Evolutionary conservation across 2,113 vertebrate genomes (phyloP).

Genomic region (Zingel zingel): DNA sequence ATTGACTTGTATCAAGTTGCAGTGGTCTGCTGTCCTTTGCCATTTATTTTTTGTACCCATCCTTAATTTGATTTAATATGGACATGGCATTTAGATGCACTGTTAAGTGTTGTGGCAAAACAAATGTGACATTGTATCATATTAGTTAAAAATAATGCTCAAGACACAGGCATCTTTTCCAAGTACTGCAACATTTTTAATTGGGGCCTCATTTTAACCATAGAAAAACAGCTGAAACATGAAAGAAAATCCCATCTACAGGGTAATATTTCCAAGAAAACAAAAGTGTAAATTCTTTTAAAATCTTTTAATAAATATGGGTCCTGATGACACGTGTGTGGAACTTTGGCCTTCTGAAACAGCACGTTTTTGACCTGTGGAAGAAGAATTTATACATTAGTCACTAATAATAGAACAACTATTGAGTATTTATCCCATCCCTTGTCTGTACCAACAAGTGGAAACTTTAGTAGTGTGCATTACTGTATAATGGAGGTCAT

Average conservation of each 20-base stretch:
- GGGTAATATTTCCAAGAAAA: not conserved
- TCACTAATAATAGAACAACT: not conserved
- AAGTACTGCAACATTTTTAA: not conserved
- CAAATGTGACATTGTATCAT: not conserved
- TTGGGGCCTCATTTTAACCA: not conserved
- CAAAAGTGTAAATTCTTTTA: not conserved
- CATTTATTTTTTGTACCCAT: not conserved
- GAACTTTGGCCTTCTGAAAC: not conserved
- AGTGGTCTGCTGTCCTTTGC: not conserved
- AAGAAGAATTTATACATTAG: not conserved
- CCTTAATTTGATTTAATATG: not conserved
- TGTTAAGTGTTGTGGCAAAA: no score
- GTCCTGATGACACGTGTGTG: constrained; percentile 56
- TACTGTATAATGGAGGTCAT: not conserved
- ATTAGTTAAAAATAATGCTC: not conserved
- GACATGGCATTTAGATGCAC: no score
- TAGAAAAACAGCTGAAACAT: not conserved
- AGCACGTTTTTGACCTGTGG: constrained; percentile 64
- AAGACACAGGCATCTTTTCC: not conserved
- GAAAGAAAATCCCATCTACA: not conserved
- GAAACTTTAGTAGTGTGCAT: not conserved
- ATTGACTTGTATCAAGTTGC: not conserved
- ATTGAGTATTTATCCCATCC: not conserved
- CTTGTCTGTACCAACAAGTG: not conserved
- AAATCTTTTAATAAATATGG: constrained; percentile 31